These are phyloP conservation scores for Megalopta genalis DNA, from an alignment of 1,140 invertebrate species.

Conservation along the genomic window DNA sequence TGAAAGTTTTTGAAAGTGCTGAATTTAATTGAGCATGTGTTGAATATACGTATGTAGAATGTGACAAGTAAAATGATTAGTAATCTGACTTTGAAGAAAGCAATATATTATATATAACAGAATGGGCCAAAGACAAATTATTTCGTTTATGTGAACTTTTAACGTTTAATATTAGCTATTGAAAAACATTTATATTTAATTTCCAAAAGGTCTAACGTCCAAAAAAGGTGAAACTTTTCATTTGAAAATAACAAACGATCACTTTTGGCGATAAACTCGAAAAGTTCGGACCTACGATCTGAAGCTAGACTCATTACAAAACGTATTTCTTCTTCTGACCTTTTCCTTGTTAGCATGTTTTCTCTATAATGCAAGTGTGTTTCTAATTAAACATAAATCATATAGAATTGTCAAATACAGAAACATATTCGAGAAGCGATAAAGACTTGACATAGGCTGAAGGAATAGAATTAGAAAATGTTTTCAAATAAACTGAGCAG, in stretches of 20 bases:
- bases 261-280: not conserved
- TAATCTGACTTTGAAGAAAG: no score
- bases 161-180: no score
- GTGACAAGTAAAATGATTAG: no score
- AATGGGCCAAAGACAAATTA: not conserved
- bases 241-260: no score
- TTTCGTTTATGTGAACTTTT: not conserved
- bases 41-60: no score
- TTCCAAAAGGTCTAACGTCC: no score
- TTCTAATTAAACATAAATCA: not conserved
- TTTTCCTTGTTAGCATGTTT: not conserved
- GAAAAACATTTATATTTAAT: no score
- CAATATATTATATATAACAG: no score
- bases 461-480: not conserved
- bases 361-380: not conserved
- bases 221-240: no score
- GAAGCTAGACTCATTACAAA: not conserved
- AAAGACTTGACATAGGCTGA: not conserved
- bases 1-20: no score
- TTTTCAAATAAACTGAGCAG: not conserved
- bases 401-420: not conserved
- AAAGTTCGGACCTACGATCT: not conserved
- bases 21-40: no score
- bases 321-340: not conserved
- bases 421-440: not conserved